phyloP scores from a whole-genome alignment of 1,140 invertebrate genomes.

The Aphaenogaster floridana region DNA sequence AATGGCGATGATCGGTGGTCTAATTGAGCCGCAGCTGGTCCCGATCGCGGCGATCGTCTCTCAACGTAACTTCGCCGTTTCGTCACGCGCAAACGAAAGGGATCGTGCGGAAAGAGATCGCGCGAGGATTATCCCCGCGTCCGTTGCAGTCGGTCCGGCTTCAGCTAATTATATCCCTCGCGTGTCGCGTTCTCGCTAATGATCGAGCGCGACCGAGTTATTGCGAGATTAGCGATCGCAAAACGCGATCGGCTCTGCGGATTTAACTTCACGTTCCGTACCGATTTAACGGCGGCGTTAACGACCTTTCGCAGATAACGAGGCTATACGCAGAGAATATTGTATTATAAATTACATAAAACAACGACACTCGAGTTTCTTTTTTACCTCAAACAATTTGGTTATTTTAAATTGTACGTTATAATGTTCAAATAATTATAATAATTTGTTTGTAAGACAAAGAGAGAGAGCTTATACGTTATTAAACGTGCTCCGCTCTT shows the following conservation, averaged over 20 bases:
- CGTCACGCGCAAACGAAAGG: conserved; percentile 28
- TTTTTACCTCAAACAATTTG: not conserved
- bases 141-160: not conserved
- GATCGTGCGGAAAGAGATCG: not conserved
- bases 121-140: conserved; percentile 22
- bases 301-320: not conserved
- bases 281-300: not conserved
- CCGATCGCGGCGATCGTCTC: conserved; percentile 8
- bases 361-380: not conserved
- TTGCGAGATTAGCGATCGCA: conserved; percentile 23
- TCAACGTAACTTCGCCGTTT: conserved; percentile 15
- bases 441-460: not conserved
- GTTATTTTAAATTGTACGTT: not conserved
- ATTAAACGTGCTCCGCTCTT: not conserved
- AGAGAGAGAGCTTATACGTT: not conserved
- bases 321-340: not conserved
- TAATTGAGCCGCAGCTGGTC: conserved; percentile 36
- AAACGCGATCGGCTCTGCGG: conserved; percentile 5
- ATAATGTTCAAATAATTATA: not conserved
- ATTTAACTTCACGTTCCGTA: conserved; percentile 10
- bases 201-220: conserved; percentile 29
- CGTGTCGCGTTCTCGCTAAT: conserved; percentile 26
- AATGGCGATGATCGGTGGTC: conserved; percentile 46
- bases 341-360: not conserved
- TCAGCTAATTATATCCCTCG: conserved; percentile 20